Conservation (phyloP, 2,113 vertebrate species). For the Caloenas nicobarica region DNA sequence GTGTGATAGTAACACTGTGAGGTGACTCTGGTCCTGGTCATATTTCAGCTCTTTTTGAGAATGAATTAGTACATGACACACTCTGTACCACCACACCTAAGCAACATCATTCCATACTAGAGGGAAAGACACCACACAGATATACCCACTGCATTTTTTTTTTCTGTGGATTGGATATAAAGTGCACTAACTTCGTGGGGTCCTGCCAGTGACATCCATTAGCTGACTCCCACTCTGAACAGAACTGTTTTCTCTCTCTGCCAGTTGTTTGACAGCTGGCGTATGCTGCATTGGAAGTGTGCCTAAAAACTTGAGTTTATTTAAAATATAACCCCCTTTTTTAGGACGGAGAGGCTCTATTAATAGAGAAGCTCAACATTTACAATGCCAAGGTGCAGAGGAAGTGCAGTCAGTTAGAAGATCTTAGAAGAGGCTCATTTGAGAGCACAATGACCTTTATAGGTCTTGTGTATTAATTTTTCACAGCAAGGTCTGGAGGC, state of each 20-base stretch:
- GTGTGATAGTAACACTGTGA: not conserved
- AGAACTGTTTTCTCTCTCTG: not conserved
- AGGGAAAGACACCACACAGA: not conserved
- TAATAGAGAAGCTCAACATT: not conserved
- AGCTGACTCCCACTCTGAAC: not conserved
- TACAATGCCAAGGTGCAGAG: not conserved
- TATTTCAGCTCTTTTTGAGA: not conserved
- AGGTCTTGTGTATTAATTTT: not conserved
- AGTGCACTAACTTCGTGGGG: not conserved
- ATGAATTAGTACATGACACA: not conserved
- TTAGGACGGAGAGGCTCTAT: not conserved
- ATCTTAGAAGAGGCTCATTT: not conserved
- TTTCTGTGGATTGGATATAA: rapidly evolving
- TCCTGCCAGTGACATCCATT: not conserved
- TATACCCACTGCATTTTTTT: rapidly evolving
- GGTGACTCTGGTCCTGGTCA: not conserved
- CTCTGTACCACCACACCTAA: not conserved
- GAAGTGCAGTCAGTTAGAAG: not conserved
- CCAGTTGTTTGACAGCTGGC: not conserved
- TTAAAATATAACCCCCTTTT: not conserved
- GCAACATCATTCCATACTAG: rapidly evolving
- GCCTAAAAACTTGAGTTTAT: not conserved
- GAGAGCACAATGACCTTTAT: not conserved
- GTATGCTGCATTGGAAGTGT: rapidly evolving
- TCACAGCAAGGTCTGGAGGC: not conserved